Conservation (phyloP, 1,140 invertebrate genomes). For the Bombus sylvicola region DNA sequence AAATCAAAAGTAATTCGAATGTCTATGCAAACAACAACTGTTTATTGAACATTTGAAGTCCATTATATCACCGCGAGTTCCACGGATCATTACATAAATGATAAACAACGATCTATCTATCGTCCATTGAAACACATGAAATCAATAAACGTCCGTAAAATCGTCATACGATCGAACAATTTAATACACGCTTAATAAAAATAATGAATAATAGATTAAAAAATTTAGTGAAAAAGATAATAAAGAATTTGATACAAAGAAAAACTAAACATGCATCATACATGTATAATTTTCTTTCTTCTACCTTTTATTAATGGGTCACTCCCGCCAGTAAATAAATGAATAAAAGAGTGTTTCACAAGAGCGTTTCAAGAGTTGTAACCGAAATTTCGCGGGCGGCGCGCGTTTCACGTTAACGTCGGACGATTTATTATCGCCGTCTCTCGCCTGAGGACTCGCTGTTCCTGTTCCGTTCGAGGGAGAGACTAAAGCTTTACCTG, state of each 20-base stretch:
- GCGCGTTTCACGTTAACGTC: conserved; percentile 36
- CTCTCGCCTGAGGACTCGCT: too few species aligned
- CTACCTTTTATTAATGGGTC: too few species aligned
- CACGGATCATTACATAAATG: neutral
- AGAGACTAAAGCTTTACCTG: conserved; percentile 83
- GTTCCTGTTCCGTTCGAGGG: neutral
- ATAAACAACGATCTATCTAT: neutral
- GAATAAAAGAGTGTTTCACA: too few species aligned
- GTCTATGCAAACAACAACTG: neutral
- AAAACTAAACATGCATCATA: too few species aligned
- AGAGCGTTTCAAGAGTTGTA: neutral
- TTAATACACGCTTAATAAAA: too few species aligned
- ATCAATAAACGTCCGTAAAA: neutral
- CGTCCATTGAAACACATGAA: neutral
- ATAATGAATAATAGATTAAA: too few species aligned
- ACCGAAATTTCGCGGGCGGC: neutral
- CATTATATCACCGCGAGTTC: neutral
- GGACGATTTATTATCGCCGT: conserved; percentile 51
- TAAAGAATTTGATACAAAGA: too few species aligned
- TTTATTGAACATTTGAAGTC: neutral
- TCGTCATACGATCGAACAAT: too few species aligned
- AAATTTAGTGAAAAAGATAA: too few species aligned
- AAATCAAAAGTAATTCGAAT: neutral
- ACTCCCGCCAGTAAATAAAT: too few species aligned
- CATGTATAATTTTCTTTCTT: too few species aligned